These are phyloP conservation scores for Ptychobarbus kaznakovi DNA, from an alignment of 2,797 vertebrate species.

Conservation along the genomic window DNA sequence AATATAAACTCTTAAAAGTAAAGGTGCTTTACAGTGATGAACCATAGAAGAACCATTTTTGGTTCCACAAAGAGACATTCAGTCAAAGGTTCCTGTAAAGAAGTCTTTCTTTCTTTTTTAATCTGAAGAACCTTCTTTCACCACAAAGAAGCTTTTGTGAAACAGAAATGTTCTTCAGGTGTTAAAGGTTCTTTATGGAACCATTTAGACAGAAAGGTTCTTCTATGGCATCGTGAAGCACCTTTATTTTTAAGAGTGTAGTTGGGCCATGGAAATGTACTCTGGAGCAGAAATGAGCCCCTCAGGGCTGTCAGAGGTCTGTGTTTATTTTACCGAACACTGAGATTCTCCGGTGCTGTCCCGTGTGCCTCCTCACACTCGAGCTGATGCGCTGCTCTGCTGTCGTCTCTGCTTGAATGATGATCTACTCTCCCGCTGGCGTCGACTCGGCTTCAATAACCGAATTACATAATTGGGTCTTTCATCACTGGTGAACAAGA, in stretches of 20 bases:
- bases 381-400: conserved; percentile 29
- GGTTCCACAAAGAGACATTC: too few relatives aligned
- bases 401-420: conserved; percentile 33
- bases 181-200: too few relatives aligned
- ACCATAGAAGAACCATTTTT: too few relatives aligned
- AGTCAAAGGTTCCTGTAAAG: too few relatives aligned
- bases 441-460: conserved; percentile 67
- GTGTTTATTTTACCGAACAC: background rate
- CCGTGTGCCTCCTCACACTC: conserved; percentile 11
- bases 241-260: too few relatives aligned
- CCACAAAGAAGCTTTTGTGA: too few relatives aligned
- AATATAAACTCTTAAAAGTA: background rate
- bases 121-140: too few relatives aligned
- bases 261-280: background rate
- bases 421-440: conserved; percentile 57
- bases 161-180: too few relatives aligned
- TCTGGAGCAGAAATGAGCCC: background rate
- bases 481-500: conserved; percentile 65
- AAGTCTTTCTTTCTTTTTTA: too few relatives aligned
- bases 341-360: background rate
- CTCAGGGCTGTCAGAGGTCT: background rate
- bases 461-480: conserved; percentile 74
- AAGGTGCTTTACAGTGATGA: too few relatives aligned
- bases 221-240: too few relatives aligned
- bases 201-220: too few relatives aligned